Conservation (phyloP, 1,140 invertebrate genomes). For the Reticulitermes speratus region DNA sequence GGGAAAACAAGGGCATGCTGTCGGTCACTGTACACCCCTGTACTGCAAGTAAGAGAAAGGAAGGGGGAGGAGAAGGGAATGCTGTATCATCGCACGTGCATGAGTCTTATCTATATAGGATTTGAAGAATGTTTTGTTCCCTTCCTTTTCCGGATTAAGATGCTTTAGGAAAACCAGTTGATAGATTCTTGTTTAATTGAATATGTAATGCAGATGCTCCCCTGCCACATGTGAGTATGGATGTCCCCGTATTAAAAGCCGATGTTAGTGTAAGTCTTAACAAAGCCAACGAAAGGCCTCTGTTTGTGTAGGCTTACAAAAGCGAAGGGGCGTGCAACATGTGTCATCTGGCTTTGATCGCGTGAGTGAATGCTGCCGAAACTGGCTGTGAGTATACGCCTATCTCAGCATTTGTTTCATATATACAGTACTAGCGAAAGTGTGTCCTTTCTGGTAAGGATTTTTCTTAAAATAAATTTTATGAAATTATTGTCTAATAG, state of each 20-base stretch:
- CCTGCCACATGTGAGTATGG: not conserved
- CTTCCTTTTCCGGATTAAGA: conserved; percentile 43
- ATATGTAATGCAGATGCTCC: conserved; percentile 48
- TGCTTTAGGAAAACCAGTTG: conserved; percentile 49
- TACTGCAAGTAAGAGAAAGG: not conserved
- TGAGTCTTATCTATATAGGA: conserved; percentile 18
- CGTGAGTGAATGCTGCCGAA: too few species aligned
- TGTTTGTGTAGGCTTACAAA: not conserved
- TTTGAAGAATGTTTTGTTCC: conserved; percentile 24
- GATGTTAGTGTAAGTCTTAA: conserved; percentile 22
- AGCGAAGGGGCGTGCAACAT: not conserved
- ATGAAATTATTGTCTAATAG: too few species aligned
- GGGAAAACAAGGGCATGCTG: too few species aligned
- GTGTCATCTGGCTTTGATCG: not conserved
- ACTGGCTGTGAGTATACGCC: too few species aligned
- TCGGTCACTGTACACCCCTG: not conserved
- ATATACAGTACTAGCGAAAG: too few species aligned
- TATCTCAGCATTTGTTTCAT: too few species aligned
- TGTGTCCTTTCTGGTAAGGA: too few species aligned
- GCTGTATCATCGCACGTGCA: not conserved
- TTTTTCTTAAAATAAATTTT: too few species aligned
- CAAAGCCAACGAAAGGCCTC: not conserved
- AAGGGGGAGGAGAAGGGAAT: not conserved
- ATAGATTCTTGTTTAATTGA: conserved; percentile 60
- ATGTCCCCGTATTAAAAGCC: not conserved